Evolutionary conservation across 2,797 vertebrate species (phyloP), one percentile per base, ranked within the genome.

Genomic region (Hydrolagus colliei): DNA sequence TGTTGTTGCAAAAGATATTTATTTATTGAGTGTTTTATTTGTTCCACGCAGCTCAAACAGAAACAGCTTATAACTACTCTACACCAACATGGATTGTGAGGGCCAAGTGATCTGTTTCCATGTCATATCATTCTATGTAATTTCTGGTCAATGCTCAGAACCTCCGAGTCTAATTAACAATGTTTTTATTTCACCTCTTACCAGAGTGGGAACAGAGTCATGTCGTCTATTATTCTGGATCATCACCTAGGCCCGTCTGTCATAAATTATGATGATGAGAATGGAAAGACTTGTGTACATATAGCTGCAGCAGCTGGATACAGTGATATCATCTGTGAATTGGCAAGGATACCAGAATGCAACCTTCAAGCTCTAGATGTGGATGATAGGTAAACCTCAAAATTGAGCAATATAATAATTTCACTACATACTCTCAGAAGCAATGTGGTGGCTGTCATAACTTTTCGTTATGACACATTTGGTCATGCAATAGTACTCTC

Each of bases 311-410:
- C 95, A 1, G 94, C 95, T 0, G 96, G 96, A 63, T 96, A 94
- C 90, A 94, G 95, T 1, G 95, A 96, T 91, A 95, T 97, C 87
- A 95, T 97, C 87, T 91, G 89, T 0, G 95, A 96, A 67, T 90
- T 97, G 84, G 95, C 95, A 4, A 94, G 92, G 84, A 91, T 96
- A 87, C 92, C 94, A 0, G 95, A 95, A 88, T 96, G 95, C 89
- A 96, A 96, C 91, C 90, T 96, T 78, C 95, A 97, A 89, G 95
- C 96, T 18, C 93, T 96, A 73, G 96, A 97, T 86, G 93, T 96
- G 87, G 96, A 97, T 86, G 95, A 97, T 92, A 93, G 96, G 96
- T 96, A 94, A 77, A 79, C 20, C 32, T 5, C 16, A 27, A 18
- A 11, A 52, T 52, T 52, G 41, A 52, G 41, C 41, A 52, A 52